A percentile compares a stretch with the other conserved stretches of the same genome.
phyloP scores from a whole-genome alignment of 1,140 invertebrate genomes.

The Microplitis mediator region DNA sequence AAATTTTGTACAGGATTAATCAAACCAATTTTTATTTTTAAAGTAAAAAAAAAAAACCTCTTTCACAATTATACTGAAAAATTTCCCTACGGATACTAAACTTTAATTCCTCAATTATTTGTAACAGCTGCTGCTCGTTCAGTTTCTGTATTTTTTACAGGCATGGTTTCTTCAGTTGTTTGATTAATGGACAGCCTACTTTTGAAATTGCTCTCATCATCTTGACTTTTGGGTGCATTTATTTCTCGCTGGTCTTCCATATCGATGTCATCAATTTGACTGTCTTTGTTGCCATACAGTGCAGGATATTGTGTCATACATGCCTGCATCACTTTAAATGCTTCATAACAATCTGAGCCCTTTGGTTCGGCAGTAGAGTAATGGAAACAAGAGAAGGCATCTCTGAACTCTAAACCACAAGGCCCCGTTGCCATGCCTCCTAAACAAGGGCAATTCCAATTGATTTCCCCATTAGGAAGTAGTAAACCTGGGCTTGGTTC shows the following conservation, averaged over 20 bases:
- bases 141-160: no score
- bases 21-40: no score
- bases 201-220: not conserved
- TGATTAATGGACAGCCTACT: no score
- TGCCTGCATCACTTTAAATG: constrained; percentile 89
- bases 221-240: not conserved
- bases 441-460: constrained; percentile 96
- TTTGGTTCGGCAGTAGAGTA: constrained; percentile 80
- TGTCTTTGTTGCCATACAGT: constrained; percentile 74
- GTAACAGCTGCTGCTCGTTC: no score
- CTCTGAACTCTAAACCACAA: constrained; percentile 89
- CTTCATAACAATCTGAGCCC: constrained; percentile 88
- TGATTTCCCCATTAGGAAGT: constrained; percentile 87
- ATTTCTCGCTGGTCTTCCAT: not conserved
- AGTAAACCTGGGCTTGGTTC: constrained; percentile 82
- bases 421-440: constrained; percentile 95
- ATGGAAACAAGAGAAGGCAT: constrained; percentile 95
- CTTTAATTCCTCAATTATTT: no score
- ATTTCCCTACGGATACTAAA: no score
- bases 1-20: no score
- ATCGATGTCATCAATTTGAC: constrained; percentile 55
- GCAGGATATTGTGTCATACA: constrained; percentile 91
- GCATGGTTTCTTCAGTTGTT: no score
- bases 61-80: no score
- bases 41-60: no score